Conservation (phyloP, 2,888 invertebrate species). For the Zaprionus obscuricornis region DNA sequence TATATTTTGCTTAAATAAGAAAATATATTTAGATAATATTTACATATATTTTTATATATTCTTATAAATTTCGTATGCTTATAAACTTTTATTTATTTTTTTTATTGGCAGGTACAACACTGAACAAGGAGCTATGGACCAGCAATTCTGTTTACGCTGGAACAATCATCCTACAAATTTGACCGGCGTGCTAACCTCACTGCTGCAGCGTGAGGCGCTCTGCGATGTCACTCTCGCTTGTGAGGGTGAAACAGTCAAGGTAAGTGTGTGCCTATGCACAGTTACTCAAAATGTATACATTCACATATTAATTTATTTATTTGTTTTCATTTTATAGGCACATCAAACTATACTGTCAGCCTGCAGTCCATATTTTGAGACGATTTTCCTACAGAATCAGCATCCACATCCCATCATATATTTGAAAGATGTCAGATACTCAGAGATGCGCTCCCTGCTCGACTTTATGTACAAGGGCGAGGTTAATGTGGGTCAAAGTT, state of each 20-base stretch:
- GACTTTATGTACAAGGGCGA: slow-evolving; percentile 97
- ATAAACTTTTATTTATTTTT: not conserved
- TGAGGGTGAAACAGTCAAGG: slow-evolving; percentile 94
- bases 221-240: slow-evolving; percentile 97
- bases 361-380: slow-evolving; percentile 97
- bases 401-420: slow-evolving; percentile 97
- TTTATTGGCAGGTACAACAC: slow-evolving; percentile 82
- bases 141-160: slow-evolving; percentile 96
- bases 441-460: slow-evolving; percentile 94
- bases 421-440: slow-evolving; percentile 95
- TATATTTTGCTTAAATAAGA: too few species aligned
- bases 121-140: slow-evolving; percentile 86
- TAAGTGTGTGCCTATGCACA: slow-evolving; percentile 81
- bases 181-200: slow-evolving; percentile 94
- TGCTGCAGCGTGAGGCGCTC: slow-evolving; percentile 93
- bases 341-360: slow-evolving; percentile 97
- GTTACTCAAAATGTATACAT: too few species aligned
- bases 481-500: slow-evolving; percentile 95
- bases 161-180: slow-evolving; percentile 96
- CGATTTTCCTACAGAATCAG: slow-evolving; percentile 93
- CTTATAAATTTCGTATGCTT: not conserved
- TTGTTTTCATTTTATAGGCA: slow-evolving; percentile 86
- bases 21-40: too few species aligned
- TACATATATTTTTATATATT: too few species aligned
- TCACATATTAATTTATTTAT: not conserved